These are phyloP conservation scores for Lasiurus borealis DNA, from an alignment of 2,113 vertebrate species.

Conservation along the genomic window DNA sequence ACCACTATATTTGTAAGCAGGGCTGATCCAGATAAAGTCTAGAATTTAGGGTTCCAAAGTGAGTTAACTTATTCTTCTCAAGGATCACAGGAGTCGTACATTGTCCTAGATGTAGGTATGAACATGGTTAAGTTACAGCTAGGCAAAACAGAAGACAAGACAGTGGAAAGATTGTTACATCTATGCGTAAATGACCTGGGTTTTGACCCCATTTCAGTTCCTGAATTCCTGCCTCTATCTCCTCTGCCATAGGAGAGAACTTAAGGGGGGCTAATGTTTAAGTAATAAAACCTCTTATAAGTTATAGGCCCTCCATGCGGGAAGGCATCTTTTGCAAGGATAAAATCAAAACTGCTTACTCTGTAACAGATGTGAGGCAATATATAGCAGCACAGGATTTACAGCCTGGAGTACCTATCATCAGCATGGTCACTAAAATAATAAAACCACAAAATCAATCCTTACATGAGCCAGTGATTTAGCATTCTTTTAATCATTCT, in stretches of 20 bases:
- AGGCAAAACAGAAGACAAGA: background rate
- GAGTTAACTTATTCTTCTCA: background rate
- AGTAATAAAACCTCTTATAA: background rate
- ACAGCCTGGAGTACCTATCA: background rate
- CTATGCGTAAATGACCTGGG: background rate
- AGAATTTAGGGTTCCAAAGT: background rate
- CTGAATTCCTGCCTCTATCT: background rate
- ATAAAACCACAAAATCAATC: background rate
- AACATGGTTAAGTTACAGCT: background rate
- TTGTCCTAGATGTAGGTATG: background rate
- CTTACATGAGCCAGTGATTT: background rate
- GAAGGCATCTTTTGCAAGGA: conserved; percentile 46
- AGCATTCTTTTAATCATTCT: background rate
- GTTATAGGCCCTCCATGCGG: background rate
- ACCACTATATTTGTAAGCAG: background rate
- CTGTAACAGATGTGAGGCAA: background rate
- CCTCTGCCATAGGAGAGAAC: background rate
- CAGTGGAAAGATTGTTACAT: background rate
- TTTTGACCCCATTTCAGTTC: background rate
- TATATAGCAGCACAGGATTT: background rate
- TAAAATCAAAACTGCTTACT: background rate
- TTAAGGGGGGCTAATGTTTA: background rate
- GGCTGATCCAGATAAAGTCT: background rate
- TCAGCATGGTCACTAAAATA: background rate
- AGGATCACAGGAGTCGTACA: background rate